Conservation (phyloP, 2,797 vertebrate species). For the Semaprochilodus insignis region DNA sequence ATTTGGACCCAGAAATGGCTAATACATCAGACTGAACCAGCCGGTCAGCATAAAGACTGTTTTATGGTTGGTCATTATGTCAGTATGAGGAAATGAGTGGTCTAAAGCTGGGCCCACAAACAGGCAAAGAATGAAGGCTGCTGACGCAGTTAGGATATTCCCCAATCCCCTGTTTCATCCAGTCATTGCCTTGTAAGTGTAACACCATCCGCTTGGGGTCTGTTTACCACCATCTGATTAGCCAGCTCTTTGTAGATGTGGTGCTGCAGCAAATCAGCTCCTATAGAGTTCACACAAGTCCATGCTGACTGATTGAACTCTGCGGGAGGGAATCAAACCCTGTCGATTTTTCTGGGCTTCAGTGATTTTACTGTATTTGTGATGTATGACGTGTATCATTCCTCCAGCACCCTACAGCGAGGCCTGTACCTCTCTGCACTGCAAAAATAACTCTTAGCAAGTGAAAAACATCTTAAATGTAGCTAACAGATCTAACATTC, state of each 20-base stretch:
- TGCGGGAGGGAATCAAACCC: not conserved
- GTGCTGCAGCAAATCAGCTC: not conserved
- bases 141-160: not conserved
- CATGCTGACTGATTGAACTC: not conserved
- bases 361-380: not conserved
- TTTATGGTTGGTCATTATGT: not conserved
- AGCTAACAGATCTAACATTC: too few species aligned
- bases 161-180: not conserved
- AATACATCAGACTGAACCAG: too few species aligned
- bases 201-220: not conserved
- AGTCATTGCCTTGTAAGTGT: constrained; percentile 1
- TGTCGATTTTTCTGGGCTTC: not conserved
- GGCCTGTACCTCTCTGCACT: too few species aligned
- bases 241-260: not conserved
- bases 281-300: not conserved
- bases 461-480: too few species aligned
- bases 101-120: not conserved
- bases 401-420: too few species aligned
- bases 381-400: not conserved
- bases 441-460: too few species aligned
- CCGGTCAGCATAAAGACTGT: too few species aligned
- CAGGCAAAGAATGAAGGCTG: not conserved
- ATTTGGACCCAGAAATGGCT: too few species aligned
- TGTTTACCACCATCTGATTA: not conserved
- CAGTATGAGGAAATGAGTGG: not conserved